Base-by-base conservation (phyloP, 2,113 vertebrate genomes). In the Acanthochromis polyacanthus region DNA sequence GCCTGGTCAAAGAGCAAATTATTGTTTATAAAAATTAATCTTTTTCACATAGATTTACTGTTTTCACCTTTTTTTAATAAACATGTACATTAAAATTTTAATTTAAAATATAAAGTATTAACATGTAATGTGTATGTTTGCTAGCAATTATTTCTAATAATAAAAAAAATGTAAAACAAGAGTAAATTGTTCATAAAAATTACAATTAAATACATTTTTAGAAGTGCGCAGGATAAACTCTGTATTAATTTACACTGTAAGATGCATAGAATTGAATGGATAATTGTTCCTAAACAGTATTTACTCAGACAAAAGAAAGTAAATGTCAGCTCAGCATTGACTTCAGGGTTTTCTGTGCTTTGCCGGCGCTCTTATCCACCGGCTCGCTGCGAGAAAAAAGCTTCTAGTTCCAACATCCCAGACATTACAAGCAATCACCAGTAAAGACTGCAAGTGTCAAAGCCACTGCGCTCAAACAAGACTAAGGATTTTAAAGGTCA, bases 401-500 rank as follows among this genome's bases (percentile, higher is more conserved):
- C 25, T n/a, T 74, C 15, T 25, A 51, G 11, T 51, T 67, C 50
- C 77, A 38, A 60, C 48, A 58, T 51, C 57, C 22, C 0, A 38
- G 57, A 62, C 62, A 65, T 80, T 81, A 76, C 50, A 8, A 50
- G 58, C 72, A 75, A 82, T 82, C 75, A 78, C 20, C 57, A 51
- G 28, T 45, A 36, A 75, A 80, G 58, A 61, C 60, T 28, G 9
- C 51, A 17, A 64, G 72, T 65, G 71, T 87, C 76, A 74, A 63
- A 86, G 32, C 52, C 66, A 22, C 38, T 22, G 56, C 61, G 50
- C 66, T 86, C 28, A 52, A 71, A 86, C 69, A 56, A 22, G 46
- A 56, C 45, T 12, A 11, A 65, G 64, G 78, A 80, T 83, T 84
- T 70, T 71, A 82, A 83, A 87, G 84, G 88, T 90, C 90, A 87